Evolutionary conservation across 1,140 invertebrate genomes (phyloP).

Genomic region (Solenopsis fugax): DNA sequence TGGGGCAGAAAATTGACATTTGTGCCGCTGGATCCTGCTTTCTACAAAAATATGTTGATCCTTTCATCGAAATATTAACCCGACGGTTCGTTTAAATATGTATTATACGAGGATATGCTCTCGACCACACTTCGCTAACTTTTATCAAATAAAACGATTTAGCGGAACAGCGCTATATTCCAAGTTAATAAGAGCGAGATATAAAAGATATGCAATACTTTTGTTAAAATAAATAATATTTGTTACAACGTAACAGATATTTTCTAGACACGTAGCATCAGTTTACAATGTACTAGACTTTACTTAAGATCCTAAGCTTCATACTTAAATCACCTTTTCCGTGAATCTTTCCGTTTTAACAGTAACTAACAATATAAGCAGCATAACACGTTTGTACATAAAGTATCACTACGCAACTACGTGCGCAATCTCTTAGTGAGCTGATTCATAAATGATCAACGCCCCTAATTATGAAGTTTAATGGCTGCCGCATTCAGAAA

Average conservation of each 20-base stretch:
- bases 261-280: background rate
- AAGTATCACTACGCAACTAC: background rate
- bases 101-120: conserved; percentile 9
- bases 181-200: background rate
- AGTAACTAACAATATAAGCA: conserved; percentile 35
- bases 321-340: background rate
- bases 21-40: background rate
- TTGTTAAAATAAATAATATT: conserved; percentile 1
- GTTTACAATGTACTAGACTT: background rate
- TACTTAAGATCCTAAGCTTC: background rate
- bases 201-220: background rate
- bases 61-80: background rate
- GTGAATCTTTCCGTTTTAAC: background rate
- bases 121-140: background rate
- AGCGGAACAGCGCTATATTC: background rate
- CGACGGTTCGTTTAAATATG: conserved; percentile 38
- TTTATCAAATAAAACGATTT: background rate
- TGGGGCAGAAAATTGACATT: conserved; percentile 71
- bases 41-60: conserved; percentile 51
- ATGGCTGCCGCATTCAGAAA: conserved; percentile 1
- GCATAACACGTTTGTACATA: background rate
- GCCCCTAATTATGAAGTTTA: conserved; percentile 53
- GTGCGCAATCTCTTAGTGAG: conserved; percentile 16
- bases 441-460: conserved; percentile 32
- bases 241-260: background rate